A percentile compares a stretch with the other conserved stretches of the same genome.
Evolutionary conservation across 2,113 vertebrate species (phyloP).

Genomic region (Callospermophilus lateralis): DNA sequence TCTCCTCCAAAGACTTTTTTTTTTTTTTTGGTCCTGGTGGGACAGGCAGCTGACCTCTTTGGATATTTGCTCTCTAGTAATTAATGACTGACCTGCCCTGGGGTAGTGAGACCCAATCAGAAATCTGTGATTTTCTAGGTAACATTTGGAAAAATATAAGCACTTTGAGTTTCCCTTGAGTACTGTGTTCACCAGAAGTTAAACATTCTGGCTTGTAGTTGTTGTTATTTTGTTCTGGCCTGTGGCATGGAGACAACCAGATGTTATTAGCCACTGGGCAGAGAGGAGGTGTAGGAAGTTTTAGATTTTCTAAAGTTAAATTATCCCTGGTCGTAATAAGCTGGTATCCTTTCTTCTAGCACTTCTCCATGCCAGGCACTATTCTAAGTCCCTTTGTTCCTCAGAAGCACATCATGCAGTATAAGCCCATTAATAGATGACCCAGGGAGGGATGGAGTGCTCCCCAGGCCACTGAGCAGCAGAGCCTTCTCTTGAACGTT

Average conservation of each 20-base stretch:
- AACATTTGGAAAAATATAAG: neutral
- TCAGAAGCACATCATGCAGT: neutral
- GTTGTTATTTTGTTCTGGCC: no score
- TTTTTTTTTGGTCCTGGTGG: neutral
- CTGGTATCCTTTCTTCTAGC: neutral
- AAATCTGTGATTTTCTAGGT: neutral
- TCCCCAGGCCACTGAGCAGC: neutral
- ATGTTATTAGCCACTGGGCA: neutral
- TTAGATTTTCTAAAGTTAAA: neutral
- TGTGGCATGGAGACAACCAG: neutral
- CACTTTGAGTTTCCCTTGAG: slow-evolving; percentile 20
- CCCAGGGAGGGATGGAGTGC: neutral
- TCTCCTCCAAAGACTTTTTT: neutral
- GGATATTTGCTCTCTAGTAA: neutral
- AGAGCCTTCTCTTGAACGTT: neutral
- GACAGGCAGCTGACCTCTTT: neutral
- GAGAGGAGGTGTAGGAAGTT: neutral
- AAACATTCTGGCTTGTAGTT: no score
- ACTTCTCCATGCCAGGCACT: neutral
- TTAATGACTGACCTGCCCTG: neutral
- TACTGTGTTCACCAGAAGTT: neutral
- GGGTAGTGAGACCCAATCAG: neutral
- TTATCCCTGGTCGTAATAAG: neutral
- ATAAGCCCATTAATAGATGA: neutral
- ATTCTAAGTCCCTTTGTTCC: neutral